Evolutionary conservation across 2,113 vertebrate genomes (phyloP).

Genomic region (Hassar affinis): DNA sequence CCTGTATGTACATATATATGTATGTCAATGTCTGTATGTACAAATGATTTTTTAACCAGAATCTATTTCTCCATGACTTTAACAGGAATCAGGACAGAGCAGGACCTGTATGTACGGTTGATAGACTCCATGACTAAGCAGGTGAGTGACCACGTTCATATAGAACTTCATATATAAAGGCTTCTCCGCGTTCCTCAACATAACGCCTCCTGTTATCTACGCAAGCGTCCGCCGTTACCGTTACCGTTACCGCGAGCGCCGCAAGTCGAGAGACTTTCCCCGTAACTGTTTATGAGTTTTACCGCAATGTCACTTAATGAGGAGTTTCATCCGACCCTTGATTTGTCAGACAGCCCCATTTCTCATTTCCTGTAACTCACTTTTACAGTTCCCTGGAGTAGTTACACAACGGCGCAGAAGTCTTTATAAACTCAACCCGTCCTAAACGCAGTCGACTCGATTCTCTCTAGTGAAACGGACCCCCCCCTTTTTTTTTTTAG

Average conservation of each 20-base stretch:
- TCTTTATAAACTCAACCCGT: constrained; percentile 7
- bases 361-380: constrained; percentile 2
- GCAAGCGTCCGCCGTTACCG: background rate
- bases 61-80: background rate
- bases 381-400: background rate
- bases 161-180: background rate
- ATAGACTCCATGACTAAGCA: constrained; percentile 94
- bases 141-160: constrained; percentile 67
- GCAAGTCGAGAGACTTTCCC: no score
- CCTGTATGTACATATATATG: no score
- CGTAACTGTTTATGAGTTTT: background rate
- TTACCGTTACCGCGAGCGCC: no score
- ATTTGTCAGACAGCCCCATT: background rate
- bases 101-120: constrained; percentile 87
- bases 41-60: background rate
- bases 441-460: constrained; percentile 16
- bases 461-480: constrained; percentile 22
- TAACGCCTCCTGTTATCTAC: no score
- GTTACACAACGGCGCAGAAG: background rate
- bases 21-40: no score
- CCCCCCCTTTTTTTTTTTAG: constrained; percentile 22
- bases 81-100: constrained; percentile 85
- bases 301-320: background rate
- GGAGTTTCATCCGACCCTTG: background rate
- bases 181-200: no score